These are phyloP conservation scores for Portunus trituberculatus DNA, from an alignment of 1,140 invertebrate genomes.

Conservation along the genomic window DNA sequence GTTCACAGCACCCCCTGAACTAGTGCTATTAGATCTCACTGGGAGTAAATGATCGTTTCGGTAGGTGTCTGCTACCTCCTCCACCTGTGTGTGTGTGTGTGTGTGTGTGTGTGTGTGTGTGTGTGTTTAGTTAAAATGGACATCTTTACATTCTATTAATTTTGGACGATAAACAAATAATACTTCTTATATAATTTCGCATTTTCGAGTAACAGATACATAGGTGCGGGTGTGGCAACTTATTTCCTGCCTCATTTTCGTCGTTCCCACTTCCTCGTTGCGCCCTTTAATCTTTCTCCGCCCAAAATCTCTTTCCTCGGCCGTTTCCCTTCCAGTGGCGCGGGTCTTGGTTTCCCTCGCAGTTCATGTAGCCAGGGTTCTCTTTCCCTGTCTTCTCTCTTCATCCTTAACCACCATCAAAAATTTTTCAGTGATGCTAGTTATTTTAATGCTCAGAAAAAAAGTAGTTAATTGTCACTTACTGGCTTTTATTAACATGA, in stretches of 20 bases:
- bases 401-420: not conserved
- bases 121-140: not conserved
- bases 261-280: not conserved
- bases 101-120: not conserved
- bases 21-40: no score
- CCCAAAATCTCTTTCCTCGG: not conserved
- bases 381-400: not conserved
- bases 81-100: no score
- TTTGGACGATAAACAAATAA: no score
- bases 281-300: not conserved
- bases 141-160: no score
- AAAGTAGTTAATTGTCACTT: no score
- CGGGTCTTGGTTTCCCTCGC: not conserved
- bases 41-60: no score
- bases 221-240: not conserved
- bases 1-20: no score
- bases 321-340: not conserved
- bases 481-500: no score
- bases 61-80: no score
- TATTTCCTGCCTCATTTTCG: not conserved
- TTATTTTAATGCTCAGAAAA: no score
- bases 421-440: no score
- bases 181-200: no score
- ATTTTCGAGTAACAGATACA: not conserved
- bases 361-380: not conserved